phyloP scores from a whole-genome alignment of 2,797 vertebrate species.

The Parauchenoglanis ngamensis region DNA sequence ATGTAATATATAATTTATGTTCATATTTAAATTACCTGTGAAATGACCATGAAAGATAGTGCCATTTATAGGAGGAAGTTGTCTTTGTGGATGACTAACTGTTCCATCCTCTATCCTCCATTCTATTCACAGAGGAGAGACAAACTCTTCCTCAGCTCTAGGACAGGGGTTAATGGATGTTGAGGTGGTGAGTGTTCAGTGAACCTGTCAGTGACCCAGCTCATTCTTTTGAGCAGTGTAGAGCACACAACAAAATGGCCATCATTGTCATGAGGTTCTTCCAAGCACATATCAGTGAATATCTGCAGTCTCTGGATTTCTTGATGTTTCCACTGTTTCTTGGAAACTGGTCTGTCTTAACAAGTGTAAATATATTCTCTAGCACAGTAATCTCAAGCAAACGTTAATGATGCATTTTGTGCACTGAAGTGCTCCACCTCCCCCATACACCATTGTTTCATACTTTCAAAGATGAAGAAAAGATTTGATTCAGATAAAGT shows the following conservation, averaged over 20 bases:
- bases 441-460: background rate
- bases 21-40: background rate
- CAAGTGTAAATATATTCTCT: no score
- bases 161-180: conserved; percentile 22
- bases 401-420: background rate
- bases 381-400: background rate
- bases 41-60: background rate
- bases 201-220: background rate
- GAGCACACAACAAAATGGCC: conserved; percentile 10
- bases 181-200: background rate
- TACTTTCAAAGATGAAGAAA: background rate
- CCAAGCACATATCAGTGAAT: background rate
- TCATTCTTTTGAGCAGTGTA: background rate
- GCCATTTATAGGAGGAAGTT: background rate
- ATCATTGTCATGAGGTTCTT: background rate
- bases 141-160: background rate
- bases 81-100: background rate
- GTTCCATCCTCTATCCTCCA: background rate
- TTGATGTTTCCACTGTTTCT: background rate
- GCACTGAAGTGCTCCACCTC: background rate
- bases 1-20: no score
- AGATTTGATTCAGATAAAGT: background rate
- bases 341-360: background rate
- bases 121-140: background rate
- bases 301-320: background rate